Conservation (phyloP, 2,113 vertebrate species). For the Scophthalmus maximus region DNA sequence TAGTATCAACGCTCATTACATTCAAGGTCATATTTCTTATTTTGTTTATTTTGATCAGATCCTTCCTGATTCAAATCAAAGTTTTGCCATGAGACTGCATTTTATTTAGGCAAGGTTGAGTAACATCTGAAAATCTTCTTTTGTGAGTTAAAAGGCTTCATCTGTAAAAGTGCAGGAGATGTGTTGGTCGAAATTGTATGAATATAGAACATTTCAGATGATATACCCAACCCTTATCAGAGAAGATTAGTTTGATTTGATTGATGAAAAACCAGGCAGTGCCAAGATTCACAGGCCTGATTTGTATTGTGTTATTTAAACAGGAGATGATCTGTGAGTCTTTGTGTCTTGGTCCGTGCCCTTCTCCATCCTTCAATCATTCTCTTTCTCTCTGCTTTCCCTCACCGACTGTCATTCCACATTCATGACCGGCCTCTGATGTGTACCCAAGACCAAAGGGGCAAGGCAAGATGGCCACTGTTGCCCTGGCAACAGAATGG, state of each 20-base stretch:
- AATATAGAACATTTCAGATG: background rate
- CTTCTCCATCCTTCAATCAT: background rate
- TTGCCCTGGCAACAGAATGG: conserved; percentile 76
- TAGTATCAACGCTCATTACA: background rate
- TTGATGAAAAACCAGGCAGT: background rate
- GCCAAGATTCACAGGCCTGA: background rate
- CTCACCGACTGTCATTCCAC: conserved; percentile 66
- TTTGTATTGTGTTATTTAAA: conserved; percentile 11
- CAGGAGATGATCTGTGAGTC: conserved; percentile 2
- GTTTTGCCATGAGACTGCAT: background rate
- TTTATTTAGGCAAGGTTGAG: background rate
- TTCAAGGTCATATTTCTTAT: background rate
- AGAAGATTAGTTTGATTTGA: background rate
- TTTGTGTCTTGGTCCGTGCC: conserved; percentile 7
- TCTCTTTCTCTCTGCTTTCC: conserved; percentile 23
- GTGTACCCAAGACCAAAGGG: conserved; percentile 73
- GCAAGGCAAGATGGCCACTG: conserved; percentile 77
- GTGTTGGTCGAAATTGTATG: background rate
- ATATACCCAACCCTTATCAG: background rate
- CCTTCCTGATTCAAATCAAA: background rate
- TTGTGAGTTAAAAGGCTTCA: background rate
- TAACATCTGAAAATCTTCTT: background rate
- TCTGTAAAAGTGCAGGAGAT: background rate
- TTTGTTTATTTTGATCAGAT: background rate
- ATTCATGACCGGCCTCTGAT: conserved; percentile 74